Evolutionary conservation across 1,140 invertebrate species (phyloP).

Genomic region (Pseudomyrmex sp.): DNA sequence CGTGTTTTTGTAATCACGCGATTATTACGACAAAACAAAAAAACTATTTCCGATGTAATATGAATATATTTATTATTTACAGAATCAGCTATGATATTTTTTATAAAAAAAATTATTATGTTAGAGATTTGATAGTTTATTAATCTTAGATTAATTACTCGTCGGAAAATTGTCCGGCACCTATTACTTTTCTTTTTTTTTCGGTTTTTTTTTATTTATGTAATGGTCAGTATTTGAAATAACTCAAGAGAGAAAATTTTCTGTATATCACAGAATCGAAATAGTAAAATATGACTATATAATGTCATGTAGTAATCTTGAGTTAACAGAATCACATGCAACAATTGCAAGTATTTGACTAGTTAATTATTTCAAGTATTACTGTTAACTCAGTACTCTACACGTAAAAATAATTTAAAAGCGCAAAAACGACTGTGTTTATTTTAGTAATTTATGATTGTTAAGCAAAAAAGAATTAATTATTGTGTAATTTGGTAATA

Average conservation of each 20-base stretch:
- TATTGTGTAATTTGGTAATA: conserved; percentile 19
- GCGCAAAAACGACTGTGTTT: conserved; percentile 29
- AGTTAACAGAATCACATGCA: neutral
- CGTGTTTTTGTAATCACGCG: conserved; percentile 41
- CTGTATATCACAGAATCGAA: no score
- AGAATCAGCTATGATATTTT: neutral
- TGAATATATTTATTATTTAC: conserved; percentile 36
- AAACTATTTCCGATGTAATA: neutral
- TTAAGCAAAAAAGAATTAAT: conserved; percentile 20
- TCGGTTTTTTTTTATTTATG: no score
- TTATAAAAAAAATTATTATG: conserved; percentile 12
- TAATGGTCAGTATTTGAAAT: no score
- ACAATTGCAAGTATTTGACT: neutral
- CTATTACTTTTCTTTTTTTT: no score
- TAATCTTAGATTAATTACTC: no score
- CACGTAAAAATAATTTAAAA: conserved; percentile 42
- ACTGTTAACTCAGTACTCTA: conserved; percentile 39
- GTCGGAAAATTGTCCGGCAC: no score
- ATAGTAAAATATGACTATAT: no score
- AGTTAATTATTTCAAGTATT: conserved; percentile 17
- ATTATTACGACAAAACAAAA: conserved; percentile 28
- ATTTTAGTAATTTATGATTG: conserved; percentile 21
- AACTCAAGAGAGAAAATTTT: no score
- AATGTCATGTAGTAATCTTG: no score
- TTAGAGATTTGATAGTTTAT: no score